These are phyloP conservation scores for Sorex fumeus DNA, from an alignment of 2,113 vertebrate genomes.

Conservation along the genomic window DNA sequence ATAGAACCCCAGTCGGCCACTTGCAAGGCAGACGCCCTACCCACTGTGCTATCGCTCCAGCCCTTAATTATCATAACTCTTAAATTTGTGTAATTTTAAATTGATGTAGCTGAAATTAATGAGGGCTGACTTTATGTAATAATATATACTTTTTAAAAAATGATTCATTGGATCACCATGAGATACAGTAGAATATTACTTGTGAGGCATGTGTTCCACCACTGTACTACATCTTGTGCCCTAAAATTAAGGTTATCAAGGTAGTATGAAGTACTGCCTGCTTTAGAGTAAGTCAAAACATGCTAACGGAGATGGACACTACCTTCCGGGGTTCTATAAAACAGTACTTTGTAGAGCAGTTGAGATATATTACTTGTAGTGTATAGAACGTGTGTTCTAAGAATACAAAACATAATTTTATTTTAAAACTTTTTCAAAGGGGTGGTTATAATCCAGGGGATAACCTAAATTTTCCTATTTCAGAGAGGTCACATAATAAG, in stretches of 20 bases:
- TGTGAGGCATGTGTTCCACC: too few species aligned
- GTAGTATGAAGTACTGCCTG: neutral
- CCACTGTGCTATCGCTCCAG: too few species aligned
- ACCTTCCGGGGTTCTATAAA: neutral
- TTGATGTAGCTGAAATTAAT: constrained; percentile 30
- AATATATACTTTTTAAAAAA: neutral
- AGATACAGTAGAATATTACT: too few species aligned
- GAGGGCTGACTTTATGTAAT: constrained; percentile 22
- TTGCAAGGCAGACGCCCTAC: too few species aligned
- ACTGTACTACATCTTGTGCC: too few species aligned
- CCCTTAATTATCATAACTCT: constrained; percentile 25
- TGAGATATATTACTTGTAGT: neutral
- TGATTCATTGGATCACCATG: too few species aligned
- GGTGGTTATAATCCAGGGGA: neutral
- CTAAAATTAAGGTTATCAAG: neutral
- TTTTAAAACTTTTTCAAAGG: constrained; percentile 11
- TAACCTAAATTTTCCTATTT: constrained; percentile 20
- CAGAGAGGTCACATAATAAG: constrained; percentile 36
- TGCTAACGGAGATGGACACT: too few species aligned
- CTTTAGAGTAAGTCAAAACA: neutral
- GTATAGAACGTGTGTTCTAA: neutral
- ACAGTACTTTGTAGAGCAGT: neutral
- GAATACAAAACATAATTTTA: neutral
- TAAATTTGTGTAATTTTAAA: neutral
- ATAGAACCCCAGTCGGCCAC: too few species aligned